Conservation (phyloP, 2,113 vertebrate genomes). For the Arizona elegans region DNA sequence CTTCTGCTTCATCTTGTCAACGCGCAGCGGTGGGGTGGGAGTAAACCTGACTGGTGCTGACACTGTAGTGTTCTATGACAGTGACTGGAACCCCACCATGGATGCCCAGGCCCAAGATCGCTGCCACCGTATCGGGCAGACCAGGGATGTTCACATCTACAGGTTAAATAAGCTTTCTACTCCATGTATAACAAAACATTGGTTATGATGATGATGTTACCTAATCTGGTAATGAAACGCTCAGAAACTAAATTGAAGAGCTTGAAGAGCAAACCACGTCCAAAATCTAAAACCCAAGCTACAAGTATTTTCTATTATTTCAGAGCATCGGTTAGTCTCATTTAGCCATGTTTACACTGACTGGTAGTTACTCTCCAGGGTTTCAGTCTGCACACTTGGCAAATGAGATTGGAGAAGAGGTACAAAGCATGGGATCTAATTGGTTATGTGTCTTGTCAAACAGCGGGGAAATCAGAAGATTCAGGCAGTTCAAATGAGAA, state of each 20-base stretch:
- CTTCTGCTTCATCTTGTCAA: conserved; percentile 95
- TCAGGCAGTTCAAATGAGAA: not conserved
- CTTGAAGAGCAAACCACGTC: too few species aligned
- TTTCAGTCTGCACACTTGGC: not conserved
- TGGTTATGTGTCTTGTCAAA: not conserved
- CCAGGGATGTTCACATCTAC: conserved; percentile 93
- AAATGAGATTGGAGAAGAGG: not conserved
- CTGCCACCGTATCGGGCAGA: conserved; percentile 92
- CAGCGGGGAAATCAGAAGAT: too few species aligned
- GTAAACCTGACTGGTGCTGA: conserved; percentile 92
- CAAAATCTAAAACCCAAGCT: too few species aligned
- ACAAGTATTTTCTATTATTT: too few species aligned
- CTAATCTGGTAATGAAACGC: too few species aligned
- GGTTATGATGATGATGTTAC: too few species aligned
- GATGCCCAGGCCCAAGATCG: conserved; percentile 94
- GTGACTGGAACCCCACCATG: conserved; percentile 98
- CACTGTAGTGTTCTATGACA: conserved; percentile 96
- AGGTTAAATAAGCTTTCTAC: conserved; percentile 63
- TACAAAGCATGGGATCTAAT: not conserved
- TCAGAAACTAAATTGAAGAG: too few species aligned
- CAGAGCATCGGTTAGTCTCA: not conserved
- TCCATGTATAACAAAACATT: not conserved
- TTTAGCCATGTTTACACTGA: not conserved
- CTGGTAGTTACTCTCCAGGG: not conserved
- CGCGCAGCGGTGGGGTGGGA: conserved; percentile 90